Percentiles rank a stretch among this genome's conserved stretches.
phyloP scores from a whole-genome alignment of 2,797 vertebrate genomes.

The Melanotaenia pygmaea region DNA sequence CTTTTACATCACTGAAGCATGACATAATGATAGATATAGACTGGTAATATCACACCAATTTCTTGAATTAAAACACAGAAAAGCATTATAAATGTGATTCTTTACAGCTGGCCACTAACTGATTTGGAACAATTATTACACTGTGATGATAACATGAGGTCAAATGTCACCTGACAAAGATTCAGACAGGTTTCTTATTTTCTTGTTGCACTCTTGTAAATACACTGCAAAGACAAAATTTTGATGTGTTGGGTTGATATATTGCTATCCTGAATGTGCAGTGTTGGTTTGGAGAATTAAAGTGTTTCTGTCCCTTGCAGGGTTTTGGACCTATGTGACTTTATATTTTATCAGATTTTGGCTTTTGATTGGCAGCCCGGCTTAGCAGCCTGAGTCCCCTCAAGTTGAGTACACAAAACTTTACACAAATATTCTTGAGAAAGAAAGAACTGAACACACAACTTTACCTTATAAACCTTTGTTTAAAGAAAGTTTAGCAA shows the following conservation, averaged over 20 bases:
- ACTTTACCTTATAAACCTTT: too few species aligned
- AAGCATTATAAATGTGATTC: not conserved
- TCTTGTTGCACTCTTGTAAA: not conserved
- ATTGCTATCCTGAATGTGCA: not conserved
- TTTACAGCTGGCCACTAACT: not conserved
- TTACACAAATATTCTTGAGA: not conserved
- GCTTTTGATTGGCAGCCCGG: not conserved
- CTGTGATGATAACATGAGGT: too few species aligned
- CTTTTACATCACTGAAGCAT: not conserved
- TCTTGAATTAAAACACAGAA: not conserved
- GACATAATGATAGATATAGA: not conserved
- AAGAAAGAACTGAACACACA: too few species aligned
- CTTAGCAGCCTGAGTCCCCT: not conserved
- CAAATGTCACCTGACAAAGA: not conserved
- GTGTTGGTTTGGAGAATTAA: not conserved
- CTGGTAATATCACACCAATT: not conserved
- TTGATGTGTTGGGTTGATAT: not conserved
- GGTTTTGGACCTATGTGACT: too few species aligned
- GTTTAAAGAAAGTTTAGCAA: too few species aligned
- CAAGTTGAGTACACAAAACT: not conserved
- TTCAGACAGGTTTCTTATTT: not conserved
- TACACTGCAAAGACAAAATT: not conserved
- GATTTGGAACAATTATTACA: not conserved
- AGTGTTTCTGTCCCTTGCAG: not conserved
- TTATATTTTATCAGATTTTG: not conserved